Percentiles rank a stretch among this genome's conserved stretches.
Conservation (phyloP, 1,140 invertebrate genomes). For the Piezodorus guildinii region DNA sequence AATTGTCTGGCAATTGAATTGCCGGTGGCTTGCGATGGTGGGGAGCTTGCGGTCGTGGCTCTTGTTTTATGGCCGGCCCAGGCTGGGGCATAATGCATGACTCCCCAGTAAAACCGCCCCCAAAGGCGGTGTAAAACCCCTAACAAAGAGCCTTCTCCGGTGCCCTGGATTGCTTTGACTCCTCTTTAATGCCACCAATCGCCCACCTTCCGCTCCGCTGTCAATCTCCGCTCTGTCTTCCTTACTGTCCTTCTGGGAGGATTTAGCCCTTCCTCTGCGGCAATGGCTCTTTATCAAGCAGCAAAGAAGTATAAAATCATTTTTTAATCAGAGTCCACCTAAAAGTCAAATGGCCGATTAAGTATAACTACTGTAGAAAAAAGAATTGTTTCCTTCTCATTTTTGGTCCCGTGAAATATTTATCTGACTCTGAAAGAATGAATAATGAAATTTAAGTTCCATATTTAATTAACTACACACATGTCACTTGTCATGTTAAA, state of each 20-base stretch:
- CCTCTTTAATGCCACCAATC: slow-evolving; percentile 3
- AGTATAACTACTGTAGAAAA: too few relatives aligned
- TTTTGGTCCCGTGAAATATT: too few relatives aligned
- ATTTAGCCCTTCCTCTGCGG: background rate
- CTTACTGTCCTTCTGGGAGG: background rate
- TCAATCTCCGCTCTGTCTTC: background rate
- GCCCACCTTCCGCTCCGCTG: background rate
- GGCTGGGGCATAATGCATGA: slow-evolving; percentile 4
- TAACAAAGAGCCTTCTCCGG: background rate
- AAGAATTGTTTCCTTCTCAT: too few relatives aligned
- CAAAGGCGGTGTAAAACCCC: slow-evolving; percentile 6
- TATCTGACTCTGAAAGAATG: too few relatives aligned
- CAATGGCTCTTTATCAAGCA: background rate
- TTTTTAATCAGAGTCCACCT: too few relatives aligned
- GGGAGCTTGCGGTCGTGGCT: background rate
- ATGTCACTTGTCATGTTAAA: too few relatives aligned
- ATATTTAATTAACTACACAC: too few relatives aligned
- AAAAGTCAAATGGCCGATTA: too few relatives aligned
- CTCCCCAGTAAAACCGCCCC: slow-evolving; percentile 1
- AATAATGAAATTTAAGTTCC: too few relatives aligned
- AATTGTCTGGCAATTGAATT: slow-evolving; percentile 6
- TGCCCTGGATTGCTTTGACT: background rate
- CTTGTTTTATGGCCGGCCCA: background rate
- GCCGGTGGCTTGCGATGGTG: background rate
- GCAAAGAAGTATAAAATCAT: too few relatives aligned